Conservation (phyloP, 1,140 invertebrate species). For the Drosophila truncata region DNA sequence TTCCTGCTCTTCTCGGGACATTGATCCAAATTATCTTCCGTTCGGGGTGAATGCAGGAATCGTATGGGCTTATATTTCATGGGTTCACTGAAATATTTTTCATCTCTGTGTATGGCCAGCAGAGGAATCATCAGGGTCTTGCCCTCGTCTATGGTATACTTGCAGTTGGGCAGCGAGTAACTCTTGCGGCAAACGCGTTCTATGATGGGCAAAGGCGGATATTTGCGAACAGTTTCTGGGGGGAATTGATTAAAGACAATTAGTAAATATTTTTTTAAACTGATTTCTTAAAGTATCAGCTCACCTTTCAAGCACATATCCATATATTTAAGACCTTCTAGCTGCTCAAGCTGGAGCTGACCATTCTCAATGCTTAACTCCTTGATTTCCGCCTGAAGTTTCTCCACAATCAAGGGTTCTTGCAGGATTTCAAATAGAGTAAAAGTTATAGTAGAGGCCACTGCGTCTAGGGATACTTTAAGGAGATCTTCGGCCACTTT, state of each 20-base stretch:
- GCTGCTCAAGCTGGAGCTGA: conserved; percentile 53
- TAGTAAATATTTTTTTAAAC: not conserved
- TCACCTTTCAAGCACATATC: conserved; percentile 75
- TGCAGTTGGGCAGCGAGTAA: conserved; percentile 62
- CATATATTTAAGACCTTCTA: conserved; percentile 67
- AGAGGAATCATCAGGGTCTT: conserved; percentile 74
- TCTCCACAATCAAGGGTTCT: conserved; percentile 65
- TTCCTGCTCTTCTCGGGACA: conserved; percentile 16
- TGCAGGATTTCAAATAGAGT: conserved; percentile 74
- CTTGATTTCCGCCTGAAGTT: conserved; percentile 63
- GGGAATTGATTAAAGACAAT: not conserved
- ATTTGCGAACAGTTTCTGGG: conserved; percentile 85
- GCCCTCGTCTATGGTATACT: conserved; percentile 79
- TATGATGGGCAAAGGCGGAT: conserved; percentile 84
- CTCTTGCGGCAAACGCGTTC: conserved; percentile 71
- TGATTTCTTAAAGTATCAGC: not conserved
- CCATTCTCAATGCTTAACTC: conserved; percentile 34
- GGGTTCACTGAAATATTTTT: conserved; percentile 87
- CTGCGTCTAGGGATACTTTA: conserved; percentile 62
- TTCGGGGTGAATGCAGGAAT: conserved; percentile 84
- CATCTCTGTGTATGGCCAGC: conserved; percentile 87
- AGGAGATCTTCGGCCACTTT: conserved; percentile 72
- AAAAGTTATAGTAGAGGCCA: conserved; percentile 59
- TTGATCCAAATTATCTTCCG: conserved; percentile 10
- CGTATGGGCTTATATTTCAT: conserved; percentile 86